Base-by-base conservation (phyloP, 92 coral and sea anemone genomes). In the Phenganax marumi region DNA sequence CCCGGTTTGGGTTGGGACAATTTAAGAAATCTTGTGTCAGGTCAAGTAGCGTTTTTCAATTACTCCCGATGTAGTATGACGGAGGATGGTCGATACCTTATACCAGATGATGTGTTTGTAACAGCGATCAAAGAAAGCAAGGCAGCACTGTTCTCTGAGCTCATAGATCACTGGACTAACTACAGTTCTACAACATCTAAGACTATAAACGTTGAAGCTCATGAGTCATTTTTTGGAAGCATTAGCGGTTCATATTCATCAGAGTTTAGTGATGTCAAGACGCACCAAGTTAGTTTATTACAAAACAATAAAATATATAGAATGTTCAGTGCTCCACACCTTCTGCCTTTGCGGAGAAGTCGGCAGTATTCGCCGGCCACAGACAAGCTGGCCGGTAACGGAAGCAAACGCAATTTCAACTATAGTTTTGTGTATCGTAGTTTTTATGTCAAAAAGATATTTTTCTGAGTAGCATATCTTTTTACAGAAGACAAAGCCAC, bases 1-100 rank as follows among this genome's bases (percentile, higher is more conserved):
- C 97, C 97, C 3, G 97, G 95, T 12, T 82, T 88, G 9, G 97
- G 97, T 48, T 93, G 97, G 97, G 97, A 93, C 50, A 91, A 91
- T 66, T 80, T 93, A 9, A 70, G 97, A 63, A 93, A 93, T 68
- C 62, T 81, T 7, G 84, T 89, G 70, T 91, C 91, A 91, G 97
- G 97, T 8, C 86, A 80, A 75, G 97, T 93, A 62, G 75, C 91
- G 5, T 61, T 66, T 76, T 83, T 73, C 81, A 93, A 91, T 80
- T 93, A 93, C 51, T 93, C 97, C 6, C 76, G 79, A 75, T 93
- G 97, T 69, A 72, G 76, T 75, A 89, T 89, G 57, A 87, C 92
- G 19, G 95, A 93, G 18, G 97, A 93, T 65, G 97, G 97, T 48
- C 88, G 86, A 58, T 93, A 87, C 65, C 81, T 93, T 12, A 79